Base-by-base conservation (phyloP, 1,140 invertebrate genomes). In the Eubasilissa regina region DNA sequence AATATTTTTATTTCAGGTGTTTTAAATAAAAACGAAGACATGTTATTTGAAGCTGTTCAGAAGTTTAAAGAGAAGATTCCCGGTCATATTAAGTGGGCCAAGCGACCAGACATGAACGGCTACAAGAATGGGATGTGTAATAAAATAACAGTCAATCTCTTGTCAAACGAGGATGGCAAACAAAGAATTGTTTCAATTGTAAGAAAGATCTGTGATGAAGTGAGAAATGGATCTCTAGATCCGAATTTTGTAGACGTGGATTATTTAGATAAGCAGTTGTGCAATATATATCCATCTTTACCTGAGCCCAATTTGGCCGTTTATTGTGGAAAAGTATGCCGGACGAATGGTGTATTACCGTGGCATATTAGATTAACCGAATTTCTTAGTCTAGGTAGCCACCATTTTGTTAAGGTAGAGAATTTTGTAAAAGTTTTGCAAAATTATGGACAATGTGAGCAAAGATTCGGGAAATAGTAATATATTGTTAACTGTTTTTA, bases 351-450 rank as follows among this genome's bases (percentile, higher is more conserved):
- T 76, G 88, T 93, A 85, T 86, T 93, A 17, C 93, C 93, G 51
- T 94, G 93, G 94, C 93, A 94, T 83, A 92, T 93, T 83, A 89
- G 91, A 87, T 84, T 93, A 58, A 92, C 93, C 47, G 93, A 94
- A 88, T 94, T 94, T 87, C 85, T 92, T 86, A 91, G 89, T 86
- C 82, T 93, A 81, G 88, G 89, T 80, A 84, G 87, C 77, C 88
- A 91, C 82, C 86, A 90, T 84, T 89, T 84, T 84, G 79, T 94
- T 80, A 89, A 87, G 80, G 85, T 90, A 72, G 85, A 89, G 62
- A 87, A 88, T 79, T 94, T 92, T 87, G 74, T 90, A 81, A 83
- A 89, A 84, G 83, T 91, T 83, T 87, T 94, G 81, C 87, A 89
- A 81, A 90, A 85, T 83, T 94, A 91, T 86, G 91, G 87, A 84